These are phyloP conservation scores for Tenthredo mesomela DNA, from an alignment of 2,888 invertebrate species.

Conservation along the genomic window DNA sequence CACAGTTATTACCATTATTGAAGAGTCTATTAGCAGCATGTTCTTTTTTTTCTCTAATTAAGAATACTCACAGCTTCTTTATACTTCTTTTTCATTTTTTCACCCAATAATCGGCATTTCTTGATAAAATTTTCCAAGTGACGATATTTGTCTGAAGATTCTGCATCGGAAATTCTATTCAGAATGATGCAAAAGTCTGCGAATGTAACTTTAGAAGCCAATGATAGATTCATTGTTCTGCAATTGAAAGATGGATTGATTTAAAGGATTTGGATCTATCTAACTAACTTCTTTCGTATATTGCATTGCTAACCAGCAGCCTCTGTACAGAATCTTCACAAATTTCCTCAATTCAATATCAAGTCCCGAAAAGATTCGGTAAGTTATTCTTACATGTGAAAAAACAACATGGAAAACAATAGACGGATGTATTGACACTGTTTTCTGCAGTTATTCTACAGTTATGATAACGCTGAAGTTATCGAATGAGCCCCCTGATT, in stretches of 20 bases:
- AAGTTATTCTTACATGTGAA: not conserved
- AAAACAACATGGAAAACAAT: no score
- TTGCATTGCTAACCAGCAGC: conserved; percentile 51
- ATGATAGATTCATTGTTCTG: conserved; percentile 60
- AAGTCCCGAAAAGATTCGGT: not conserved
- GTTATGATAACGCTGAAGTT: no score
- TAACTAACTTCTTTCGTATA: conserved; percentile 51
- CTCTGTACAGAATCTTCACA: not conserved
- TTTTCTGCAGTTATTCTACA: no score
- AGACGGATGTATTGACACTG: no score
- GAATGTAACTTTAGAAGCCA: conserved; percentile 78
- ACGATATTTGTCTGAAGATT: conserved; percentile 78
- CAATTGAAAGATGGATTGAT: not conserved
- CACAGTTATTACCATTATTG: conserved; percentile 74
- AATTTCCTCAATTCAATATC: conserved; percentile 17
- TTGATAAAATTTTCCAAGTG: conserved; percentile 79
- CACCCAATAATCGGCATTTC: conserved; percentile 77
- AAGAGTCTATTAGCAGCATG: conserved; percentile 1
- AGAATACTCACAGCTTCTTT: conserved; percentile 68
- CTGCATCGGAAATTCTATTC: conserved; percentile 81
- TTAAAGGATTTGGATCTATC: conserved; percentile 1
- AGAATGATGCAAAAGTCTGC: conserved; percentile 81
- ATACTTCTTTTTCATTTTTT: conserved; percentile 70
- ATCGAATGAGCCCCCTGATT: not conserved
- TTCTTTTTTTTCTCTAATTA: not conserved